Percentiles rank a stretch among this genome's conserved stretches.
Conservation (phyloP, 2,113 vertebrate species). For the Pao palembangensis region DNA sequence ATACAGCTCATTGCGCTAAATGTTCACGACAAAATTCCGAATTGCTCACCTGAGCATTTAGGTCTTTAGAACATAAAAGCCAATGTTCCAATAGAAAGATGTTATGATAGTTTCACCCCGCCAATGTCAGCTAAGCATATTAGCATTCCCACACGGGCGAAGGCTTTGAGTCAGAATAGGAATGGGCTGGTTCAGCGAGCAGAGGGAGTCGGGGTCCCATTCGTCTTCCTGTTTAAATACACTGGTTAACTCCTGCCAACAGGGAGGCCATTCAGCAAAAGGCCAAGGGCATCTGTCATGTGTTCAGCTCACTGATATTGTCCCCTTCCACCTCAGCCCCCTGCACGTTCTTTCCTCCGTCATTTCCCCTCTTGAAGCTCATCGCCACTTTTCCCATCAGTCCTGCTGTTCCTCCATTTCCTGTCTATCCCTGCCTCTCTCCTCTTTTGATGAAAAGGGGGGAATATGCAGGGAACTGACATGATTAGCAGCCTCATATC, state of each 20-base stretch:
- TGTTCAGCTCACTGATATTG: slow-evolving; percentile 62
- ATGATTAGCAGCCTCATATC: slow-evolving; percentile 74
- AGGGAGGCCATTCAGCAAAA: slow-evolving; percentile 69
- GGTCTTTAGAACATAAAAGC: neutral
- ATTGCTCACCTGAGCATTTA: too few species aligned
- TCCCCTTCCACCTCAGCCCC: slow-evolving; percentile 36
- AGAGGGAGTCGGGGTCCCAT: slow-evolving; percentile 62
- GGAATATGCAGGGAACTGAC: slow-evolving; percentile 71
- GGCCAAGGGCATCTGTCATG: slow-evolving; percentile 75
- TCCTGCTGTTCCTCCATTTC: slow-evolving; percentile 9
- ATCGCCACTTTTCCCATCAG: slow-evolving; percentile 6
- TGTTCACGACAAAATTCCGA: too few species aligned
- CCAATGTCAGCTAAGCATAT: slow-evolving; percentile 65
- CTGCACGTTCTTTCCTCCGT: slow-evolving; percentile 11
- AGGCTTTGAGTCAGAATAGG: slow-evolving; percentile 65
- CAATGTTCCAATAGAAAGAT: neutral
- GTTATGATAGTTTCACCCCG: slow-evolving; percentile 47
- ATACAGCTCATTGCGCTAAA: too few species aligned
- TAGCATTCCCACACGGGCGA: slow-evolving; percentile 60
- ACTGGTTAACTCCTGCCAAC: slow-evolving; percentile 73
- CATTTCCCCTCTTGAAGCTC: slow-evolving; percentile 43
- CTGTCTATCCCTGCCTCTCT: slow-evolving; percentile 11
- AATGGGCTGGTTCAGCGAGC: slow-evolving; percentile 68
- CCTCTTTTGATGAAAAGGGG: slow-evolving; percentile 49
- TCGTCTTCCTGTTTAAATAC: slow-evolving; percentile 75